These are phyloP conservation scores for Engystomops pustulosus DNA, from an alignment of 2,113 vertebrate species.

Conservation along the genomic window DNA sequence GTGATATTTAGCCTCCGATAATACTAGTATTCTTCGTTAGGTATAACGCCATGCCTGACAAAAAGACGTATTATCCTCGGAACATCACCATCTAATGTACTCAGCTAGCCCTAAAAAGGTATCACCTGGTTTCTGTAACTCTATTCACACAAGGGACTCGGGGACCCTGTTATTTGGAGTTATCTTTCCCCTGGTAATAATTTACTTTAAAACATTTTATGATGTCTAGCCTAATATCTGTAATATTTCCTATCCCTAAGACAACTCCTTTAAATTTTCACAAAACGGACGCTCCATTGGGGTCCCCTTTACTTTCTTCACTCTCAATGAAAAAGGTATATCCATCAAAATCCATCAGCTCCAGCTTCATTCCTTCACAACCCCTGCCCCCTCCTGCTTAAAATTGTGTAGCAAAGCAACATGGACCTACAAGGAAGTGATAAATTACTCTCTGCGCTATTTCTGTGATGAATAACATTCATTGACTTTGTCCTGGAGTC, in stretches of 20 bases:
- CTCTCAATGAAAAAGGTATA: not conserved
- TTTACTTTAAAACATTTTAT: no score
- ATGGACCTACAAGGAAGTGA: slow-evolving; percentile 37
- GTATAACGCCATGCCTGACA: no score
- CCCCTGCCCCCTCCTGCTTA: not conserved
- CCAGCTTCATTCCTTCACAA: not conserved
- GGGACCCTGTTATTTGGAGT: no score
- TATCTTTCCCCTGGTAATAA: no score
- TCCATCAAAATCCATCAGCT: not conserved
- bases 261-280: not conserved
- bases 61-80: no score
- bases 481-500: slow-evolving; percentile 31
- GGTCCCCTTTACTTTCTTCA: not conserved
- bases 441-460: slow-evolving; percentile 24
- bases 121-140: no score
- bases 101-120: no score
- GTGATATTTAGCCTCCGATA: no score
- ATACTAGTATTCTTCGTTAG: no score
- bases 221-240: no score
- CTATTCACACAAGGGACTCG: no score
- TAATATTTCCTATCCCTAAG: not conserved
- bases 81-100: no score
- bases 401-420: not conserved
- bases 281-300: not conserved
- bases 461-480: slow-evolving; percentile 43